Base-by-base conservation (phyloP, 2,888 invertebrate species). In the Apodemia duryi region DNA sequence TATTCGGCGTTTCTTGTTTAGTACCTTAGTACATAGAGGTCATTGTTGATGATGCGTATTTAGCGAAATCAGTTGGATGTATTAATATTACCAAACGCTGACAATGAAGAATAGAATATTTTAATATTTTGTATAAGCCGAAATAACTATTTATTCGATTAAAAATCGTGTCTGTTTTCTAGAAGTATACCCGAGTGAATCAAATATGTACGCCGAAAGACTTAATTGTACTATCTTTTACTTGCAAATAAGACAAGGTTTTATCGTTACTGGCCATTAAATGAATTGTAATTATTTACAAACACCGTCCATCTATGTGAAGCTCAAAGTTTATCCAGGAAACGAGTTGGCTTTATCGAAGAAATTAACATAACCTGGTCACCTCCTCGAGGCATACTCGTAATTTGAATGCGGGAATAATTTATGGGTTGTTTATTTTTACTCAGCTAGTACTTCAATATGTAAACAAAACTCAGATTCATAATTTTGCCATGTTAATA, bases 261-360 rank as follows among this genome's bases (percentile, higher is more conserved):
- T 32, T 32, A 57, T 57, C 32, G 6, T 11, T 32, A 57, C 29
- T 57, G 32, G 57, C 32, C 32, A 57, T 13, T 13, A 32, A 57
- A 57, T 57, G 29, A 13, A 57, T 57, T 57, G 57, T 57, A 57
- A 57, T 57, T 32, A 57, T 13, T 57, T 28, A 9, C 57, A 13
- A 57, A 35, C 60, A 35, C 60, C 35, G 60, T 60, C 60, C 60
- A 60, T 60, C 60, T 60, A 32, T 60, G 60, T 60, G 35, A 35
- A 32, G 35, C 35, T 60, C 6, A n/a, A 60, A 60, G 67, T 69
- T 81, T 75, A 75, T 81, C 81, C 78, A 80, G 82, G 83, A 83
- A 83, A 76, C 81, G 83, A 78, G 85, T 84, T 74, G 75, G 76
- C 81, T 86, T 83, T 80, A 81, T 73, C 69, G 79, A 81, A 81